Evolutionary conservation across 2,797 vertebrate species (phyloP), one percentile per base, ranked within the genome.

Genomic region (Pagetopsis macropterus): DNA sequence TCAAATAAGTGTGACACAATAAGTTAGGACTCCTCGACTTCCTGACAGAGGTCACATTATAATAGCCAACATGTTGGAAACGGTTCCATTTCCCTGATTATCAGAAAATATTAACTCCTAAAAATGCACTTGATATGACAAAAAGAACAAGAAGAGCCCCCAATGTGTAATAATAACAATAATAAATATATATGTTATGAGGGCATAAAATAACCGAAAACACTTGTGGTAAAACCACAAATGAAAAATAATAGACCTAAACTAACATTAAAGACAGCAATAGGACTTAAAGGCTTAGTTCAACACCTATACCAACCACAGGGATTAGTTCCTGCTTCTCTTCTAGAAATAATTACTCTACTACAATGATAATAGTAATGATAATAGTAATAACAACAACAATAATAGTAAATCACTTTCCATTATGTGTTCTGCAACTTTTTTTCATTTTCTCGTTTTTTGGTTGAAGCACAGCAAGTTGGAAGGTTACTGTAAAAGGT

Each of bases 71-170:
- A 91, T 68, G 89, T 92, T 96, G 93, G 93, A 93, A 96, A 96
- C 95, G 93, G 94, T 95, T 96, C 96, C 95, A 95, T 96, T 96
- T 97, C 97, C 96, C 97, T 98, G 97, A 98, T 98, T 94, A 93
- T 94, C 89, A 90, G 92, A 94, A 93, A 91, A 89, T 85, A 92
- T 87, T 78, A 85, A 88, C 88, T 92, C 71, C 74, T 89, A 88
- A 89, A 86, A 91, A 93, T 87, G 85, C 81, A 91, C 82, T 92
- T 93, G 83, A 91, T 92, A 87, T 74, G 82, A 94, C 87, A 88
- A 88, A 88, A 91, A 82, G 59, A 87, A 92, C 86, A 90, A 88
- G 66, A 84, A 85, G 60, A 89, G 86, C 93, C 93, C 93, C 91
- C 85, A 88, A 80, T 82, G 75, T 90, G 85, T 89, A 80, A 93